These are phyloP conservation scores for Cheilosia vulpina DNA, from an alignment of 2,888 invertebrate genomes.

Conservation along the genomic window DNA sequence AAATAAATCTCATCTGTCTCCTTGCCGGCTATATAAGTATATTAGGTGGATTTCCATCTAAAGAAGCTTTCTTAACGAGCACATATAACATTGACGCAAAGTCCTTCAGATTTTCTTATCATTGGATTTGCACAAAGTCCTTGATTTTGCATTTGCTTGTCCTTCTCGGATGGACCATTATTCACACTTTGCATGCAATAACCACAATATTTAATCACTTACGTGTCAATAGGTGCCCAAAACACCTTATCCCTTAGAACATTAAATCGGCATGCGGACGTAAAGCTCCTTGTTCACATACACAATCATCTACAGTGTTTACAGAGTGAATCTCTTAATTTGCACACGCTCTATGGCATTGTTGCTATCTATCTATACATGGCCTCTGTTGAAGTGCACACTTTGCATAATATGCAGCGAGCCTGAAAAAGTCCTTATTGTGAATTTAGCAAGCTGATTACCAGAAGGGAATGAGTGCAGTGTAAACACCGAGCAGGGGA, in stretches of 20 bases:
- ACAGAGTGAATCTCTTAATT: constrained; percentile 25
- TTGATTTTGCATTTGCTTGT: not conserved
- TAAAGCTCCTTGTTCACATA: not conserved
- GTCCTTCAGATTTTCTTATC: not conserved
- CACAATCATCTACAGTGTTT: constrained; percentile 18
- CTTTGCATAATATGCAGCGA: constrained; percentile 19
- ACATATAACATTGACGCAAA: not conserved
- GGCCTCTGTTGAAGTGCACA: not conserved
- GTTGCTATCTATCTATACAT: too few relatives aligned
- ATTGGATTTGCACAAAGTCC: not conserved
- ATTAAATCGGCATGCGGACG: not conserved
- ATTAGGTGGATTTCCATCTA: not conserved
- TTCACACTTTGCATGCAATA: not conserved
- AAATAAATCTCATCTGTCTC: not conserved
- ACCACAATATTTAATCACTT: not conserved
- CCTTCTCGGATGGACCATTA: not conserved
- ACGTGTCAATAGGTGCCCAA: constrained; percentile 1
- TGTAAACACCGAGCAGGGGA: constrained; percentile 25
- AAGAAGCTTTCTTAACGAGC: not conserved
- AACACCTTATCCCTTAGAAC: constrained; percentile 9
- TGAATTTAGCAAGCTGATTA: constrained; percentile 42
- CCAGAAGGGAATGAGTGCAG: constrained; percentile 32
- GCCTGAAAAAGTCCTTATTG: not conserved
- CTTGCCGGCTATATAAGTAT: not conserved
- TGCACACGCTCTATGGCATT: not conserved